Evolutionary conservation across 2,113 vertebrate species (phyloP).

Genomic region (Seriola rivoliana): DNA sequence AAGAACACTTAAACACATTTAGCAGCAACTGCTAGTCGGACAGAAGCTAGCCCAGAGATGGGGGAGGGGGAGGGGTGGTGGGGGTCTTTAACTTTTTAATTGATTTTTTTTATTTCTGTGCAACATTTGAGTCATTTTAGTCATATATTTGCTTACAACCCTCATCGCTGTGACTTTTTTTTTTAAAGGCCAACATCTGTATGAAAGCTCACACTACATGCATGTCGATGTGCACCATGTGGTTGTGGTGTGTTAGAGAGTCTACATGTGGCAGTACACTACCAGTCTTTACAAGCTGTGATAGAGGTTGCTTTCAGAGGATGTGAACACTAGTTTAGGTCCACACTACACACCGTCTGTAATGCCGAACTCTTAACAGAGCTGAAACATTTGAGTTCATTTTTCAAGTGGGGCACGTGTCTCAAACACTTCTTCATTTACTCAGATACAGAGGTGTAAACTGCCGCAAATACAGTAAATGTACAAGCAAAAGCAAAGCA

Average conservation of each 20-base stretch:
- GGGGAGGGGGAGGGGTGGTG: too few relatives aligned
- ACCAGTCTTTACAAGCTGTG: constrained; percentile 66
- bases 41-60: too few relatives aligned
- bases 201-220: constrained; percentile 31
- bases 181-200: constrained; percentile 44
- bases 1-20: too few relatives aligned
- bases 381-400: constrained; percentile 1
- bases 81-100: too few relatives aligned
- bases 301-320: constrained; percentile 26
- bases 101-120: constrained; percentile 9
- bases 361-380: not conserved
- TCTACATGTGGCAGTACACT: constrained; percentile 44
- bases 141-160: not conserved
- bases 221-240: constrained; percentile 37
- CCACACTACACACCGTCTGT: not conserved
- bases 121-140: constrained; percentile 1
- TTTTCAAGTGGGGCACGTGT: not conserved
- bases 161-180: constrained; percentile 27
- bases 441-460: accelerated
- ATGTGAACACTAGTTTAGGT: constrained; percentile 32
- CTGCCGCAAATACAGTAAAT: not conserved
- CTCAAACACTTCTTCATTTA: not conserved
- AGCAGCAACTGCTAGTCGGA: too few relatives aligned
- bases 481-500: not conserved
- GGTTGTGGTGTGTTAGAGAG: constrained; percentile 9